Base-by-base conservation (phyloP, 2,113 vertebrate genomes). In the Notechis scutatus region DNA sequence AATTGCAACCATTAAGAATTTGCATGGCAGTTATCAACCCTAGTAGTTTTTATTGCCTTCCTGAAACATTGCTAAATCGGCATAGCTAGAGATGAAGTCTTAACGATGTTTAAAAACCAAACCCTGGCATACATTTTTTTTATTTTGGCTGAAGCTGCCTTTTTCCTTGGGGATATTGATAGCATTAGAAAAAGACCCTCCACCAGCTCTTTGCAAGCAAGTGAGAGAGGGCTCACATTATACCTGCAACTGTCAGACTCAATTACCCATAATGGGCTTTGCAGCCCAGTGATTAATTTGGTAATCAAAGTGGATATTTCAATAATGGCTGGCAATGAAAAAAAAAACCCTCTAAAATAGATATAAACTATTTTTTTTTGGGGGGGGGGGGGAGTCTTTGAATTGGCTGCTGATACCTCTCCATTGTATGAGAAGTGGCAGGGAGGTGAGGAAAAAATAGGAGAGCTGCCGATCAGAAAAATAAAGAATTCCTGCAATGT, bases 291-390 rank as follows among this genome's bases (percentile, higher is more conserved):
- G 95, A 95, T 96, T 96, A 96, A 97, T 96, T 94, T 94, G 85
- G 92, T 96, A 96, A 96, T 97, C 94, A 94, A 94, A 95, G 95
- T 92, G 95, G 97, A 94, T 92, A 96, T 93, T 95, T 95, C 88
- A 96, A 94, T 88, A 95, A 94, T 0, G 74, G 86, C 95, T 96
- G 91, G 94, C 95, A 96, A 95, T 87, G 92, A 92, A 86, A 90
- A 39, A n/a, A 39, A 94, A 90, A 95, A 94, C 90, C 93, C 47
- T 47, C 47, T 91, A 12, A 93, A 96, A 94, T 91, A 94, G 85
- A 90, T 92, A 91, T 50, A 93, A 97, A 96, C 86, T 93, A 91
- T 86, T 91, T 34, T 64, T 64, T 23, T 24, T 59, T 59, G 2
- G 7, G 5, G 1, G 20, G 56, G 56, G 2, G 24, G n/a, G n/a